A percentile compares a stretch with the other conserved stretches of the same genome.
Conservation (phyloP, 2,888 invertebrate species). For the Aelia acuminata region DNA sequence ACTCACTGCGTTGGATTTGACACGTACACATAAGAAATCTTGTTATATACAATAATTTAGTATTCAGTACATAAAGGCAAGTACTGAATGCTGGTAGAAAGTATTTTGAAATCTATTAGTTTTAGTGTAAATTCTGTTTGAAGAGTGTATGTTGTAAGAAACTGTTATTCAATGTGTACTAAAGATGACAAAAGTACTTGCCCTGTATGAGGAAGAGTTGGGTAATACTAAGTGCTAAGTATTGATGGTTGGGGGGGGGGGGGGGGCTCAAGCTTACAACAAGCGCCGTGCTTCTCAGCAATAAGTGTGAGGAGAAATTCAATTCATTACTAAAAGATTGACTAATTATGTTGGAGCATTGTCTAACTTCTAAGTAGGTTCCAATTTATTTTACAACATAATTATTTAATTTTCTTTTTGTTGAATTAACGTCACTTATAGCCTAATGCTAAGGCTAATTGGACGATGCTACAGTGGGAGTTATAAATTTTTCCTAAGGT, state of each 20-base stretch:
- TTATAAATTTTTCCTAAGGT: too few relatives aligned
- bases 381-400: too few relatives aligned
- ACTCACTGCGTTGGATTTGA: too few relatives aligned
- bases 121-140: not conserved
- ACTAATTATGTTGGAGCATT: too few relatives aligned
- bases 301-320: not conserved
- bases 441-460: too few relatives aligned
- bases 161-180: not conserved
- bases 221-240: constrained; percentile 2
- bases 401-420: too few relatives aligned
- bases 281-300: not conserved
- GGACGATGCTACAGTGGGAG: too few relatives aligned
- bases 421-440: too few relatives aligned
- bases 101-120: not conserved
- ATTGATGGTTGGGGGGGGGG: not conserved
- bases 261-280: not conserved
- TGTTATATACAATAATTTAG: too few relatives aligned
- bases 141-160: not conserved
- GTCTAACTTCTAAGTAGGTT: too few relatives aligned
- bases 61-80: not conserved
- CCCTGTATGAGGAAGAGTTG: not conserved
- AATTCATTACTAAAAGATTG: not conserved
- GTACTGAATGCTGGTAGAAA: not conserved
- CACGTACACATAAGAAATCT: too few relatives aligned
- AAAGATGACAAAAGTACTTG: not conserved